Percentiles rank a stretch among this genome's conserved stretches.
These are phyloP conservation scores for Onthophagus taurus DNA, from an alignment of 1,140 invertebrate genomes.

Conservation along the genomic window DNA sequence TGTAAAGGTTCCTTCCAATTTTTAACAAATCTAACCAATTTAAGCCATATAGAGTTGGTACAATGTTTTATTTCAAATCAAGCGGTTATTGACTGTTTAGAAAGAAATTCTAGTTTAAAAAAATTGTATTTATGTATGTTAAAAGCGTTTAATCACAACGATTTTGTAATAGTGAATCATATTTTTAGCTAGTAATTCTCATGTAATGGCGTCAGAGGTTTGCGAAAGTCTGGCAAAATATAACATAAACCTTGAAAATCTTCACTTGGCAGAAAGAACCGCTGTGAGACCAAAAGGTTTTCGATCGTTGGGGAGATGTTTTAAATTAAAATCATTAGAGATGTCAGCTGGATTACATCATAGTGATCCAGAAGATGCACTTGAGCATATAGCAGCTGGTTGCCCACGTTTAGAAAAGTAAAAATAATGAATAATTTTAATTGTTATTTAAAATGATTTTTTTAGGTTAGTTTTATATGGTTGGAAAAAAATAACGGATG, in stretches of 20 bases:
- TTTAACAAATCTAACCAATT: conserved; percentile 15
- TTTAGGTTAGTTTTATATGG: conserved; percentile 19
- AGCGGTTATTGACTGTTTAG: conserved; percentile 19
- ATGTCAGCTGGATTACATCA: conserved; percentile 20
- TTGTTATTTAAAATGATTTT: not conserved
- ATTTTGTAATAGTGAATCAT: not conserved
- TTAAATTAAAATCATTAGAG: conserved; percentile 20
- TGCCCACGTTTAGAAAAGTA: conserved; percentile 23
- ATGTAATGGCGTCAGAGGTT: conserved; percentile 23
- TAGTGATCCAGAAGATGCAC: conserved; percentile 24
- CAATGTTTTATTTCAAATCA: conserved; percentile 21
- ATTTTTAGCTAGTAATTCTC: conserved; percentile 21
- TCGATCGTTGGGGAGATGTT: conserved; percentile 19
- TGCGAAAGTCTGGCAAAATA: conserved; percentile 21
- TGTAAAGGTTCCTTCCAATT: conserved; percentile 22
- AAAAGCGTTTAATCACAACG: not conserved
- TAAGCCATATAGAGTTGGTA: conserved; percentile 18
- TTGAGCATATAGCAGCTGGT: conserved; percentile 24
- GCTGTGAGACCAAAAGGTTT: conserved; percentile 21
- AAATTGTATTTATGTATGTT: conserved; percentile 22
- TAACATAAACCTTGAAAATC: conserved; percentile 18
- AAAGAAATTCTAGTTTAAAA: conserved; percentile 18
- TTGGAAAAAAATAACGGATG: conserved; percentile 26
- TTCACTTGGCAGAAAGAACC: conserved; percentile 22
- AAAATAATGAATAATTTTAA: not conserved